These are phyloP conservation scores for Xanthia togata DNA, from an alignment of 2,888 invertebrate species.

Conservation along the genomic window DNA sequence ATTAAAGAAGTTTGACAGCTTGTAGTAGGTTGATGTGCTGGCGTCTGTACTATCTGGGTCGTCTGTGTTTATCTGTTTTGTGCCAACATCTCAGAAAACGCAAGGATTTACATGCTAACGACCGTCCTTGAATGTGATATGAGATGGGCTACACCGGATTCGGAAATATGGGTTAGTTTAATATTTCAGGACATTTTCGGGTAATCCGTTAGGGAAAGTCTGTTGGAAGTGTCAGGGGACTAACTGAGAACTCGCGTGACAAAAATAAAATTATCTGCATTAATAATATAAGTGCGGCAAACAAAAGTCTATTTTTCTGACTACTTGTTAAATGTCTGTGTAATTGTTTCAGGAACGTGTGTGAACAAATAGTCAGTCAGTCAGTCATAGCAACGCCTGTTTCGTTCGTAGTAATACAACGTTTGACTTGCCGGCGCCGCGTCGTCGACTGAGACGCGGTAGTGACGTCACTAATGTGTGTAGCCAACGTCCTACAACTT, in stretches of 20 bases:
- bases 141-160: constrained; percentile 8
- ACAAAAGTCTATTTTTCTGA: background rate
- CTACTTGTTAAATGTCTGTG: too few relatives aligned
- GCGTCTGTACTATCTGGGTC: background rate
- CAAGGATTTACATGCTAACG: constrained; percentile 29
- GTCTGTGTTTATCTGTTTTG: background rate
- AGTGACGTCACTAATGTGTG: too few relatives aligned
- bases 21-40: too few relatives aligned
- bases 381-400: too few relatives aligned
- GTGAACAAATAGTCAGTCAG: too few relatives aligned
- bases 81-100: constrained; percentile 2
- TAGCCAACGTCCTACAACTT: too few relatives aligned
- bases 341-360: too few relatives aligned
- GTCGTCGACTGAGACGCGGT: too few relatives aligned
- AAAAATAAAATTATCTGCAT: background rate
- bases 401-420: too few relatives aligned
- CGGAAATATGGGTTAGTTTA: constrained; percentile 6
- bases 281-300: background rate
- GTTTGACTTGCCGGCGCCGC: too few relatives aligned
- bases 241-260: background rate
- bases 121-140: constrained; percentile 38
- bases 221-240: background rate
- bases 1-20: too few relatives aligned
- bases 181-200: constrained; percentile 8
- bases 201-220: background rate